These are phyloP conservation scores for Chaetodon auriga DNA, from an alignment of 2,113 vertebrate species.

Conservation along the genomic window DNA sequence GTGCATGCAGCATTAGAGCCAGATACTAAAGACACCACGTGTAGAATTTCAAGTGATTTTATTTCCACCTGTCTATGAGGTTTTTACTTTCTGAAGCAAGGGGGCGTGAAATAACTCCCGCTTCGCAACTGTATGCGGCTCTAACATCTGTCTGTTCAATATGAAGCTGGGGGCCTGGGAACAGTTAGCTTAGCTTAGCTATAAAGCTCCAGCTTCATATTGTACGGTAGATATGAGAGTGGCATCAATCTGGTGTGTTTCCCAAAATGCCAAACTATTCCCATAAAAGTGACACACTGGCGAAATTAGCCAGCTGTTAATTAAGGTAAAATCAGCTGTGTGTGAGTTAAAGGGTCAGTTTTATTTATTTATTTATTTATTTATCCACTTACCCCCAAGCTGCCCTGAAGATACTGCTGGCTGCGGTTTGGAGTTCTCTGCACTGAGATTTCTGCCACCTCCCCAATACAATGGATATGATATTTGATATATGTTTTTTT, in stretches of 20 bases:
- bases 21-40: background rate
- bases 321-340: background rate
- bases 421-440: conserved; percentile 69
- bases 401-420: conserved; percentile 23
- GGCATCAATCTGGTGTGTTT: background rate
- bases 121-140: background rate
- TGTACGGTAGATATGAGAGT: background rate
- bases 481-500: conserved; percentile 19
- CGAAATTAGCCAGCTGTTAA: background rate
- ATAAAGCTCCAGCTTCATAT: background rate
- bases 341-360: background rate
- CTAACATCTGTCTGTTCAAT: background rate
- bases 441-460: conserved; percentile 47
- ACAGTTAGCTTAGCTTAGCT: background rate
- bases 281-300: background rate
- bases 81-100: no score
- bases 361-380: no score
- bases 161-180: background rate
- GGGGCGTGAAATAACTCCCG: no score
- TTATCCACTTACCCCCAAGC: conserved; percentile 51
- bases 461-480: conserved; percentile 33
- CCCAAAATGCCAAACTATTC: background rate
- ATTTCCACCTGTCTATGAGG: no score
- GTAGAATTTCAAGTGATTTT: background rate
- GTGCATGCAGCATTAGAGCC: background rate